Conservation (phyloP, 2,797 vertebrate species). For the Coracias cyanogaster region DNA sequence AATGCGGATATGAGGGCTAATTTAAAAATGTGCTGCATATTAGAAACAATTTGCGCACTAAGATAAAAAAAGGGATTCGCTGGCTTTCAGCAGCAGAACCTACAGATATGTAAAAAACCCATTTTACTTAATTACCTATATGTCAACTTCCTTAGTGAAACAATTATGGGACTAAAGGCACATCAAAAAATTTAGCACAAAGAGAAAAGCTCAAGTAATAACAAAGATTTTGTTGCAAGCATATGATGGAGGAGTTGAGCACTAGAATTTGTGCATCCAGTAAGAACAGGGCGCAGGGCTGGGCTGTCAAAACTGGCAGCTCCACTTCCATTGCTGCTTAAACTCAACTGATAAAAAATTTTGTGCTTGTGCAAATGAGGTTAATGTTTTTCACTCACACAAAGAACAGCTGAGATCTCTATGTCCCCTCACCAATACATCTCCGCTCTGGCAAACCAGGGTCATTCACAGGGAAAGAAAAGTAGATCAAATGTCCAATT, state of each 20-base stretch:
- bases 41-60: constrained; percentile 64
- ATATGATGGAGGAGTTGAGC: background rate
- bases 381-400: background rate
- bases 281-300: background rate
- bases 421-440: background rate
- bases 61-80: constrained; percentile 28
- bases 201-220: background rate
- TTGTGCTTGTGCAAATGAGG: background rate
- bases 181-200: background rate
- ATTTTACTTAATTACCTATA: background rate
- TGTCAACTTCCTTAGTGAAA: background rate
- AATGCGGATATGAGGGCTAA: constrained; percentile 68
- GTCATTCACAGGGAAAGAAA: background rate
- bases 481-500: background rate
- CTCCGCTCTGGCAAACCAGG: background rate
- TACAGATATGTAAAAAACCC: background rate
- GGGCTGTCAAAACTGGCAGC: background rate
- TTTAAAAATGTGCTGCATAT: constrained; percentile 73
- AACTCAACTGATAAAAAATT: background rate
- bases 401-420: accelerated
- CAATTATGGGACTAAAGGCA: background rate
- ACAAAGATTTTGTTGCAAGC: background rate
- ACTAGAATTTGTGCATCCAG: background rate
- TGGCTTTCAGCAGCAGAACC: constrained; percentile 62
- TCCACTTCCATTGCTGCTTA: background rate